Base-by-base conservation (phyloP, 2,113 vertebrate genomes). In the Rallus limicola region DNA sequence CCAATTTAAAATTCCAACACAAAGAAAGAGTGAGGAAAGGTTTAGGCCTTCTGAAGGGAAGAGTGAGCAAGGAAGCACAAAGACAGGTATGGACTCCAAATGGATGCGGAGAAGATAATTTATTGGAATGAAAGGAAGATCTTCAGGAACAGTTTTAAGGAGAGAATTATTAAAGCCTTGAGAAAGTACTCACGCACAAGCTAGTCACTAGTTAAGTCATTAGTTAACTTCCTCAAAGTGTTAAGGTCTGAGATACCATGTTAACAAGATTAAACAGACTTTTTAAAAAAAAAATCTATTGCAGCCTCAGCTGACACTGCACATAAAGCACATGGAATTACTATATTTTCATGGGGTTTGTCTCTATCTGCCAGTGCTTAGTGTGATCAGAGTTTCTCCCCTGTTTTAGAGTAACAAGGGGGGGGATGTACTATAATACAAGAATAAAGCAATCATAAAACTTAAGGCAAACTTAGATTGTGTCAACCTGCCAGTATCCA, bases 241-340 rank as follows among this genome's bases (percentile, higher is more conserved):
- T 36, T 64, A 86, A 67, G 60, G 92, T 94, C 94, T 83, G 82
- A 90, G 91, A 79, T 82, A 93, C 75, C 78, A 65, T 3, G 40
- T 94, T 90, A 94, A 88, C 56, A 28, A 88, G 83, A 93, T 88
- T 84, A 94, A 95, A 82, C 63, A 69, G 78, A 52, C 71, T 46
- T 79, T 56, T 21, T 9, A n/a, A n/a, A 48, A 48, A 48, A 44
- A 48, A 48, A 77, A 64, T 75, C 93, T 36, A 42, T 80, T 88
- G 62, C 76, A 86, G 90, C 78, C 88, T 87, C 62, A 40, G 81
- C 3, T 84, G 70, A 91, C 69, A 20, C 70, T 23, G 42, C 68
- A 86, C 67, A 52, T 36, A 65, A 85, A 92, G 55, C 68, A 79
- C 85, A 77, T 1, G 4, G n/a, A 72, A 87, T 9, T 28, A n/a